Conservation (phyloP, 2,797 vertebrate genomes). For the Ciconia nigra region DNA sequence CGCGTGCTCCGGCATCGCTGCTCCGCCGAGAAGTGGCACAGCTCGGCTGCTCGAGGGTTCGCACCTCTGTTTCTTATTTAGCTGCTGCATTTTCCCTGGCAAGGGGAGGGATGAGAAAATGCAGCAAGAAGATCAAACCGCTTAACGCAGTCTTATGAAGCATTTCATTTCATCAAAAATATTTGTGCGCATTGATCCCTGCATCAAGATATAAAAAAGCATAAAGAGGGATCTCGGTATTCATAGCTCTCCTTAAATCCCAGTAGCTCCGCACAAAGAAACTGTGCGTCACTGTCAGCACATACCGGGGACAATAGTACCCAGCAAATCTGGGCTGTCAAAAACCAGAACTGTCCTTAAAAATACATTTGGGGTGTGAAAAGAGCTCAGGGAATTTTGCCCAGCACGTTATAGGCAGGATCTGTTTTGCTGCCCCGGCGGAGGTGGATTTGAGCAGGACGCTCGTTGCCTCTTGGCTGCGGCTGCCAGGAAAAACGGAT, state of each 20-base stretch:
- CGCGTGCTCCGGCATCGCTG: fast-evolving
- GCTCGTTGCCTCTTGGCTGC: not conserved
- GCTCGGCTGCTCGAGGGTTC: not conserved
- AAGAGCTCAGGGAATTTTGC: not conserved
- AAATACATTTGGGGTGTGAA: not conserved
- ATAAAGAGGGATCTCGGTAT: not conserved
- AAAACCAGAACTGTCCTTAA: not conserved
- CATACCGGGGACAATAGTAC: fast-evolving
- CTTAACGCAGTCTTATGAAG: not conserved
- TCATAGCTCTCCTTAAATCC: not conserved
- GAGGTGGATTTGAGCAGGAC: not conserved
- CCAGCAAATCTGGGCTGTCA: slow-evolving; percentile 13
- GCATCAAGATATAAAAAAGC: not conserved
- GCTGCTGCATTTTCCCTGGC: not conserved
- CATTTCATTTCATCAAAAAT: slow-evolving; percentile 4
- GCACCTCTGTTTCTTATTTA: not conserved
- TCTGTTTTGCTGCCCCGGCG: not conserved
- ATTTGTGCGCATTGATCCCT: not conserved
- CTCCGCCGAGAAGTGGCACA: not conserved
- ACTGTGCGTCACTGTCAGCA: not conserved
- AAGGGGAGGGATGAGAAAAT: not conserved
- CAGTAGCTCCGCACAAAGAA: not conserved
- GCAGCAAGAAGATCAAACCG: not conserved
- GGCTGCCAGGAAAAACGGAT: not conserved
- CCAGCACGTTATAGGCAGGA: not conserved